Evolutionary conservation across 2,888 invertebrate species (phyloP), one percentile per base, ranked within the genome.

Genomic region (Serrognathus titanus): DNA sequence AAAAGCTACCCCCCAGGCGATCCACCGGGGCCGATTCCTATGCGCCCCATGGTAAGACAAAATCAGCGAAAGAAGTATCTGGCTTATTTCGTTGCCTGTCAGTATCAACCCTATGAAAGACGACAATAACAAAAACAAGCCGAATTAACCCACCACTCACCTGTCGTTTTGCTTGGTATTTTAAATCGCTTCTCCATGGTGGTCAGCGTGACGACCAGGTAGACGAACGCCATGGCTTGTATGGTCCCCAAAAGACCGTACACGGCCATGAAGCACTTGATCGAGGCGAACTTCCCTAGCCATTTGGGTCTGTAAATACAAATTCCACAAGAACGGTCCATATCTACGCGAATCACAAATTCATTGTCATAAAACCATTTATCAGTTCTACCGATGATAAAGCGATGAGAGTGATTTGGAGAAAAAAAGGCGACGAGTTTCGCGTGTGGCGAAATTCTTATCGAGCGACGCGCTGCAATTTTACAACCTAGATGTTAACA

Each of bases 61-160:
- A 50, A 86, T 76, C 51, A 87, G 71, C 3, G 86, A 85, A 41
- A 84, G 71, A 53, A 87, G 67, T 59, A 87, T 84, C 74, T 87
- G 86, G 52, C 86, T 86, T 66, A 87, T 81, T 75, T 88, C 87
- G 77, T 87, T 87, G 31, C 86, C 85, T 53, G 86, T 85, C 38
- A 86, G 76, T 53, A 87, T 83, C 35, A 87, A 78, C 39, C 86
- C 86, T 86, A 16, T 2, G 6, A 3, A 31, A 31, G 6, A 31
- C 6, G 6, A 31, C 24, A 7, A 31, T 31, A 31, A 31, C 24
- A 31, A 31, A 31, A 31, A 31, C 4, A 3, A 31, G 7, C 4
- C 4, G 7, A 31, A 31, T 31, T 43, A 16, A 43, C 13, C 5
- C 10, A 3, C 10, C n/a, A 37, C 45, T 76, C 69, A 86, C 87